Evolutionary conservation across 2,888 invertebrate species (phyloP).

Genomic region (Hyppa rectilinea): DNA sequence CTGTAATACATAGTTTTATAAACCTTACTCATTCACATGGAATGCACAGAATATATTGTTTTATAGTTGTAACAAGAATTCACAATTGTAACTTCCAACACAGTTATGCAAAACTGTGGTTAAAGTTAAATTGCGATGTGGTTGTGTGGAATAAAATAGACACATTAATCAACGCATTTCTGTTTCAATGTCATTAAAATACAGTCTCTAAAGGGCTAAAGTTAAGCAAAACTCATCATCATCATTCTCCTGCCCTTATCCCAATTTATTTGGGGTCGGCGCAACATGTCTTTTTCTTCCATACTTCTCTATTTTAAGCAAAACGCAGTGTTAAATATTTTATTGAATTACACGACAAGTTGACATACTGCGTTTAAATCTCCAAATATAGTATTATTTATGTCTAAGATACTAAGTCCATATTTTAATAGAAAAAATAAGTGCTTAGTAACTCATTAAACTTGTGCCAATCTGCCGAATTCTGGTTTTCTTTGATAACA

Average conservation of each 20-base stretch:
- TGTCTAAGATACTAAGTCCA: background rate
- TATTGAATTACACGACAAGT: background rate
- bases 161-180: too few species aligned
- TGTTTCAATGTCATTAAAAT: background rate
- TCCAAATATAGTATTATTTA: background rate
- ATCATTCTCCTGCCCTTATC: too few species aligned
- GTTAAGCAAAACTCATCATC: too few species aligned
- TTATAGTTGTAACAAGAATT: constrained; percentile 3
- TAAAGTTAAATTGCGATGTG: too few species aligned
- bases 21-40: constrained; percentile 18
- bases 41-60: constrained; percentile 12
- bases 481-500: constrained; percentile 19
- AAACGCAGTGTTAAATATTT: background rate
- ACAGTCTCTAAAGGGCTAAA: background rate
- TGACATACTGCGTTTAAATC: background rate
- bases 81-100: background rate
- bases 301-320: too few species aligned
- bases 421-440: constrained; percentile 12
- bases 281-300: too few species aligned
- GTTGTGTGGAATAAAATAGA: too few species aligned
- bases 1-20: constrained; percentile 16
- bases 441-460: constrained; percentile 16
- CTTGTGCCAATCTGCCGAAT: constrained; percentile 9
- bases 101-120: too few species aligned
- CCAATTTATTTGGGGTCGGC: too few species aligned